A percentile compares a stretch with the other conserved stretches of the same genome.
phyloP scores from a whole-genome alignment of 1,140 invertebrate genomes.

The Saccostrea cuccullata region DNA sequence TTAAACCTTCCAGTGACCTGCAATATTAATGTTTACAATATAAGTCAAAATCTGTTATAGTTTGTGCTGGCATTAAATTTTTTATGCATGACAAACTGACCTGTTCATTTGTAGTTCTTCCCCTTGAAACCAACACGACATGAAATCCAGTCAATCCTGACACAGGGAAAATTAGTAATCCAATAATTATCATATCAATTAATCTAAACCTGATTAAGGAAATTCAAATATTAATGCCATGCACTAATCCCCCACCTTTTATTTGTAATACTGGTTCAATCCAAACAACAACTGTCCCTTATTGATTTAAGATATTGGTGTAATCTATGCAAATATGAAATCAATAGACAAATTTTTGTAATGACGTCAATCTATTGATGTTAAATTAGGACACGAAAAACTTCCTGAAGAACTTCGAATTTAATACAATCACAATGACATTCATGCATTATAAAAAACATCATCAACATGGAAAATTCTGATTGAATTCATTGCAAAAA shows the following conservation, averaged over 20 bases:
- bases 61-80: neutral
- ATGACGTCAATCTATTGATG: no score
- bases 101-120: constrained; percentile 99
- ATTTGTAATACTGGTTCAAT: no score
- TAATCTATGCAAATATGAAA: no score
- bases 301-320: no score
- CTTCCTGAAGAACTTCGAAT: no score
- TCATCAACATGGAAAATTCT: neutral
- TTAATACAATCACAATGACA: no score
- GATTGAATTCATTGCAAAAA: constrained; percentile 79
- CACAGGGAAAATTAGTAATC: constrained; percentile 95
- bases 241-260: no score
- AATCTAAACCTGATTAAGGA: constrained; percentile 83
- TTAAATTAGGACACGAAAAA: no score
- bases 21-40: neutral
- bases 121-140: constrained; percentile 95
- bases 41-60: neutral
- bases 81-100: constrained; percentile 69
- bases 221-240: neutral
- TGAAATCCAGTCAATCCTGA: constrained; percentile 98
- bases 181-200: constrained; percentile 94
- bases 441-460: no score
- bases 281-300: no score
- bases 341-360: no score
- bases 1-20: constrained; percentile 98